Evolutionary conservation across 2,888 invertebrate genomes (phyloP), one percentile per base, ranked within the genome.

Genomic region (Lepetodrilus schrolli): DNA sequence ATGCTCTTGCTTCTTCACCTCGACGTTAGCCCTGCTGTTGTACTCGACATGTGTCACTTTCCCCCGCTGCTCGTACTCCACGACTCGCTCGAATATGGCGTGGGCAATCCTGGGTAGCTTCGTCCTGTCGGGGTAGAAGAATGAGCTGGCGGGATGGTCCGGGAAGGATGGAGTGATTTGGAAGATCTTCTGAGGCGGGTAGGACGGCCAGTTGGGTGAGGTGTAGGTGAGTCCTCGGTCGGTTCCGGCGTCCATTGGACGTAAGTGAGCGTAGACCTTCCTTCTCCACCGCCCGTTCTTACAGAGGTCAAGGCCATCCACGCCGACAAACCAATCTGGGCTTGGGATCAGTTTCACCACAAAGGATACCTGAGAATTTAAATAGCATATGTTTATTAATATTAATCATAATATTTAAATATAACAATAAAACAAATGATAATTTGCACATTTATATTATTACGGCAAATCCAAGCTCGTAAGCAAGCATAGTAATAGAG

Each of bases 191-290:
- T 96, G 95, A 90, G 95, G 95, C 1, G 97, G 97, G 68, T 95
- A 94, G 21, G 96, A 96, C 70, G 96, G 95, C 97, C 97, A 97
- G 92, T 96, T 96, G 68, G 96, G 96, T n/a, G 97, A 95, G 20
- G 97, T 97, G 92, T 97, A 98, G 70, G 97, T 97, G 92, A 97
- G 95, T 2, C 97, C 97, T 91, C 96, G 96, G 92, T 97, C 97
- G 50, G 96, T 96, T 70, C 97, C 97, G 13, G 96, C 97, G 91
- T 97, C 97, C 84, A 96, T 91, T 0, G 97, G 97, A 91, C 96
- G 95, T 91, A 96, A 95, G 93, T 97, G 96, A 78, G 97, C 94
- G 70, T 95, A 95, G 75, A 96, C 94, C 80, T 95, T 95, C 90
- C 96, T 96, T 80, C 96, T 93, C 97, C 97, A 98, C 87, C 95